Evolutionary conservation across 2,113 vertebrate species (phyloP), one percentile per base, ranked within the genome.

Genomic region (Microtus ochrogaster): DNA sequence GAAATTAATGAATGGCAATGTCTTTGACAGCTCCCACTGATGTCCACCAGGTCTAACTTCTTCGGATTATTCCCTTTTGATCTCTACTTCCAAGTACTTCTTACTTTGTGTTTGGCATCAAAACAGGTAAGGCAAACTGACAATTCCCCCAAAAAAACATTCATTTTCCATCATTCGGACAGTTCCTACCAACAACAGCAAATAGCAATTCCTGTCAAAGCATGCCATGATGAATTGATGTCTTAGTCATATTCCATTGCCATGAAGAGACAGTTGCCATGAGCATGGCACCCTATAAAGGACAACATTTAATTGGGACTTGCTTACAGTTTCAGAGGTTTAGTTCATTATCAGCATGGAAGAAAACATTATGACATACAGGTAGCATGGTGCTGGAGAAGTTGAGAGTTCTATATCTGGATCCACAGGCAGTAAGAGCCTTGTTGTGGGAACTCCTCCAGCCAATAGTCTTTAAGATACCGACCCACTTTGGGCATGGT

Each of bases 131-230:
- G 17, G 36, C 26, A 0, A 39, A 93, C 39, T 78, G 9, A 66
- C 55, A 21, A 84, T 68, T 91, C 76, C 24, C 94, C 61, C 44
- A 0, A 77, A 0, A 77, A 94, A 77, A 81, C 28, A 70, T 44
- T 76, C 33, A 90, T 39, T 81, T 85, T 74, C 41, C 41, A 84
- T 70, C 49, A 36, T 11, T n/a, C 13, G 10, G 39, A 83, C 7
- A 63, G 3, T 58, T 76, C 26, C 33, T 95, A 52, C 47, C 66
- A 92, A 73, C 9, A 92, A 33, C 66, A 66, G 85, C 22, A 85
- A 49, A 72, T 3, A 95, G 65, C 24, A 89, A 61, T 33, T 66
- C 77, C 88, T 82, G 39, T 87, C 94, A 93, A 94, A 92, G 74
- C 7, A 68, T 26, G 11, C 30, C 39, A 16, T 24, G 36, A 41